phyloP scores from a whole-genome alignment of 2,888 invertebrate species.

The Parnassius smintheus region DNA sequence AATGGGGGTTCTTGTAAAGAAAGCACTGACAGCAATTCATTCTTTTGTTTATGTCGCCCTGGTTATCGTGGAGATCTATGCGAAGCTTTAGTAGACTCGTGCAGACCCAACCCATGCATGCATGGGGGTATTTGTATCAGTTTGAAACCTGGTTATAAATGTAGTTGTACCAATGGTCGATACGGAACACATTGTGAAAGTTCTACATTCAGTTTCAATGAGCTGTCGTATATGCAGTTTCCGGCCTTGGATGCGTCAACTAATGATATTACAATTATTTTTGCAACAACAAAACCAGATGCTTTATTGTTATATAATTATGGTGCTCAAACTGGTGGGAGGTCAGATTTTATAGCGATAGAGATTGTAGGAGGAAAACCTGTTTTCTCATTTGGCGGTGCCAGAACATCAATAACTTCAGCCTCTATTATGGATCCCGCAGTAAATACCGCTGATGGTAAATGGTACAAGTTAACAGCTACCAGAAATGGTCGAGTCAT shows the following conservation, averaged over 20 bases:
- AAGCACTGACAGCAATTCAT: conserved; percentile 92
- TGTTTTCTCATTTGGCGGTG: conserved; percentile 94
- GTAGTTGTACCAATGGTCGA: conserved; percentile 92
- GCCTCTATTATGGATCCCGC: conserved; percentile 84
- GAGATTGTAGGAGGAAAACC: conserved; percentile 92
- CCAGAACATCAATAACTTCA: conserved; percentile 92
- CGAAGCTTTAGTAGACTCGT: conserved; percentile 93
- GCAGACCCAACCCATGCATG: conserved; percentile 95
- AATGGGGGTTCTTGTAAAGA: conserved; percentile 96
- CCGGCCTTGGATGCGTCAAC: conserved; percentile 92
- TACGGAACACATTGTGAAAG: conserved; percentile 96
- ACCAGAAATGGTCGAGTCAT: conserved; percentile 94
- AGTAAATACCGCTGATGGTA: conserved; percentile 89
- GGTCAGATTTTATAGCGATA: conserved; percentile 95
- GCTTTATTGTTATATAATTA: conserved; percentile 95
- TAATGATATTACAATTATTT: conserved; percentile 94
- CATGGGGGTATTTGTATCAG: conserved; percentile 94
- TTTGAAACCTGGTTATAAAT: conserved; percentile 92
- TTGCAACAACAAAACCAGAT: conserved; percentile 93
- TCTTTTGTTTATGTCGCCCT: conserved; percentile 94
- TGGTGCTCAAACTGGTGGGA: conserved; percentile 91
- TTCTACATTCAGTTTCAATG: conserved; percentile 93
- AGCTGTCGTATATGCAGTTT: conserved; percentile 94
- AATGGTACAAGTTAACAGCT: conserved; percentile 95
- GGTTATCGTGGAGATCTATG: conserved; percentile 96